Evolutionary conservation across 2,113 vertebrate genomes (phyloP), one percentile per base, ranked within the genome.

Genomic region (Alexandromys fortis): DNA sequence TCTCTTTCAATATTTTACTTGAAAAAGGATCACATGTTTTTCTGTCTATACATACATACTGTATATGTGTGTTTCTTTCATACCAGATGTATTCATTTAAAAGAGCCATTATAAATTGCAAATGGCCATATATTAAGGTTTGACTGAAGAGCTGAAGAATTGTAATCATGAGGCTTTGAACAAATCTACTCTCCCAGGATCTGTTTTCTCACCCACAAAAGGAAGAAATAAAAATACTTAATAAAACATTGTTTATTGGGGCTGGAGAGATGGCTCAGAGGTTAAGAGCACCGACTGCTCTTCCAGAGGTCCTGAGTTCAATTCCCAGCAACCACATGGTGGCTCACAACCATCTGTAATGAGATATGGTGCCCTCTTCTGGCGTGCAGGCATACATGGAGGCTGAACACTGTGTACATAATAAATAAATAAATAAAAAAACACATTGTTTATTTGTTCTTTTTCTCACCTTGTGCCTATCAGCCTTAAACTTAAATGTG

Each of bases 381-480:
- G n/a, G n/a, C n/a, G n/a, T n/a, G n/a, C n/a, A n/a, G n/a, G n/a
- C n/a, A n/a, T n/a, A n/a, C n/a, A n/a, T n/a, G n/a, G n/a, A n/a
- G n/a, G n/a, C n/a, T n/a, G n/a, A n/a, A n/a, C n/a, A n/a, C n/a
- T n/a, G n/a, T n/a, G n/a, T n/a, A n/a, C n/a, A n/a, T n/a, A n/a
- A n/a, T n/a, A n/a, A n/a, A n/a, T n/a, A n/a, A n/a, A n/a, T n/a
- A 93, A 68, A 70, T 91, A 85, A 70, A 77, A 93, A 38, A 86
- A 77, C 35, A 38, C 76, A 5, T 79, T 22, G 28, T 76, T 83
- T 77, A 65, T 83, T 55, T 94, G 38, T 94, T 88, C 45, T n/a
- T 94, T 67, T 83, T 91, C 30, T 90, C 42, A 87, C 38, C 42
- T 92, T 21, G 63, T 90, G 21, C 22, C 58, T 86, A 5, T 49